A percentile compares a stretch with the other conserved stretches of the same genome.
Evolutionary conservation across 2,797 vertebrate genomes (phyloP).

Genomic region (Hemitrygon akajei): DNA sequence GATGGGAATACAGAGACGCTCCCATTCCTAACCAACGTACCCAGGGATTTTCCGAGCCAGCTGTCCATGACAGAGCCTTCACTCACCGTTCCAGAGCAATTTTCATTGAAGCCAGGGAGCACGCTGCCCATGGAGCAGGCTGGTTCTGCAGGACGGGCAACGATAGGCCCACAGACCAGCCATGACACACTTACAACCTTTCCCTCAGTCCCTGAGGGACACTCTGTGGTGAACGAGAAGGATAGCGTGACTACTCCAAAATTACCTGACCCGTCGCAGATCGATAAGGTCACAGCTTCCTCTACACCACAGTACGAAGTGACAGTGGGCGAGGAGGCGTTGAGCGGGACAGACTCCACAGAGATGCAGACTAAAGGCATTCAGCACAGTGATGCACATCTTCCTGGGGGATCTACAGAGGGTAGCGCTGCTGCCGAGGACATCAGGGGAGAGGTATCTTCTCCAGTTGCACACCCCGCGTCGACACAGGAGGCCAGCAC

Average conservation of each 20-base stretch:
- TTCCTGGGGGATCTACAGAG: not conserved
- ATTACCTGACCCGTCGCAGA: too few species aligned
- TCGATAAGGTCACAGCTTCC: not conserved
- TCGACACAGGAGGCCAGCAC: not conserved
- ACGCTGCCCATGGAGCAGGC: not conserved
- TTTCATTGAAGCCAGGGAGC: too few species aligned
- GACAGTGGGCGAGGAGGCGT: not conserved
- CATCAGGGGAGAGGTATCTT: not conserved
- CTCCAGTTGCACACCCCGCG: not conserved
- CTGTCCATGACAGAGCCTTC: not conserved
- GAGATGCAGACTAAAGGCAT: not conserved
- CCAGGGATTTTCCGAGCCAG: not conserved
- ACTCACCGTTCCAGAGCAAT: not conserved
- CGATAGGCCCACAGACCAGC: not conserved
- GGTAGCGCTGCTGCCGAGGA: not conserved
- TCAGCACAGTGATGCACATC: not conserved
- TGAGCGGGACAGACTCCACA: not conserved
- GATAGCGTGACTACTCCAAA: too few species aligned
- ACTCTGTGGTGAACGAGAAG: not conserved
- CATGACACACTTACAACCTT: not conserved
- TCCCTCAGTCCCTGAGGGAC: not conserved
- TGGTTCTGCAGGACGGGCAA: not conserved
- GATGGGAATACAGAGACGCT: conserved; percentile 38
- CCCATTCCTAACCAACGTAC: conserved; percentile 21
- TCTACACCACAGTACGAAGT: too few species aligned